These are phyloP conservation scores for Oriolus oriolus DNA, from an alignment of 2,113 vertebrate species.

Conservation along the genomic window DNA sequence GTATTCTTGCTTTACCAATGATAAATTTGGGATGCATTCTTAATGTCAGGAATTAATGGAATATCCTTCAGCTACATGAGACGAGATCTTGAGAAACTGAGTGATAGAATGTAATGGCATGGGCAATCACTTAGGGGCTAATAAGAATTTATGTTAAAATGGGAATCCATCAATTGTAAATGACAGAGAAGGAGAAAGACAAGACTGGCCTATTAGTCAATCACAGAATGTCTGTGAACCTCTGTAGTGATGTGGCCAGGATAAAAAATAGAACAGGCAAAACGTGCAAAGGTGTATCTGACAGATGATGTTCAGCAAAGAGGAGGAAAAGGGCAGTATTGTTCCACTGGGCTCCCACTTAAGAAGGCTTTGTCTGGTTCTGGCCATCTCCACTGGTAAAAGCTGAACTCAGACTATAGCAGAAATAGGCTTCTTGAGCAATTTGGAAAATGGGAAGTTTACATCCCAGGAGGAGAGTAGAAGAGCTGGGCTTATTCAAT, in stretches of 20 bases:
- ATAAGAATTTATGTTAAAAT: slow-evolving; percentile 62
- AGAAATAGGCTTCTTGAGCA: neutral
- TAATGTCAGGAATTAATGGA: slow-evolving; percentile 21
- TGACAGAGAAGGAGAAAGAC: slow-evolving; percentile 54
- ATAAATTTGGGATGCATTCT: slow-evolving; percentile 18
- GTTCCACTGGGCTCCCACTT: neutral
- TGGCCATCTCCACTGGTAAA: neutral
- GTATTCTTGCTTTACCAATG: neutral
- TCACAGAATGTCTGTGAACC: slow-evolving; percentile 4
- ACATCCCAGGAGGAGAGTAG: neutral
- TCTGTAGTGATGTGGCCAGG: neutral
- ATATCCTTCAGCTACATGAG: slow-evolving; percentile 18
- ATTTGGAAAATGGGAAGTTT: neutral
- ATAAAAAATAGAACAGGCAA: neutral
- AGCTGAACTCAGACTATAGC: neutral
- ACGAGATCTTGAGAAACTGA: slow-evolving; percentile 36
- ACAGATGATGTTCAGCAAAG: neutral
- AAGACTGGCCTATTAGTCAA: slow-evolving; percentile 42
- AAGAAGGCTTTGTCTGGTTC: neutral
- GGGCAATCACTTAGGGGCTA: slow-evolving; percentile 46
- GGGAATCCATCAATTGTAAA: slow-evolving; percentile 42
- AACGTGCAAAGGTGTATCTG: neutral
- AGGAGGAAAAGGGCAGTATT: neutral
- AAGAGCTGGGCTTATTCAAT: neutral
- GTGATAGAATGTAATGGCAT: slow-evolving; percentile 13